These are phyloP conservation scores for Zosterops hypoxanthus DNA, from an alignment of 2,113 vertebrate genomes.

Conservation along the genomic window DNA sequence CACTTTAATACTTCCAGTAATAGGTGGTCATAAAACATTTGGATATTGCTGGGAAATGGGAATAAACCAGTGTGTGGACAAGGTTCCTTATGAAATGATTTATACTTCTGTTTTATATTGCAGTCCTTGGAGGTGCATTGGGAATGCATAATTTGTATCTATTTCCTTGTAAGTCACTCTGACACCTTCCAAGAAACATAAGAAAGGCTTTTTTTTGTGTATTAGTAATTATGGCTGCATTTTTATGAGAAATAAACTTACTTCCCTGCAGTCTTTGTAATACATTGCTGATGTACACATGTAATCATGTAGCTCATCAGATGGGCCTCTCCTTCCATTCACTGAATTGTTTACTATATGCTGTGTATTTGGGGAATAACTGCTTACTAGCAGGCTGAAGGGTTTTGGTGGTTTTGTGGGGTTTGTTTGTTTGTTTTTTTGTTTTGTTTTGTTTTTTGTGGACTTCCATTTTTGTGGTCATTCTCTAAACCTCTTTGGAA, in stretches of 20 bases:
- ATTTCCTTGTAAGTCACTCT: neutral
- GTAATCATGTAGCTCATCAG: neutral
- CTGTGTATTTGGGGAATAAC: neutral
- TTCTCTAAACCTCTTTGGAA: neutral
- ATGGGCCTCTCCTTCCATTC: neutral
- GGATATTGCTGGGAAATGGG: conserved; percentile 4
- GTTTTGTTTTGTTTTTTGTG: too few relatives aligned
- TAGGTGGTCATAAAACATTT: neutral
- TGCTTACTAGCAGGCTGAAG: neutral
- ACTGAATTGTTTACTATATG: neutral
- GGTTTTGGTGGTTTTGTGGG: too few relatives aligned
- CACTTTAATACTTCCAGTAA: neutral
- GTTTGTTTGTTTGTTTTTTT: too few relatives aligned
- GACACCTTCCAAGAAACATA: neutral
- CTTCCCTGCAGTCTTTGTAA: neutral
- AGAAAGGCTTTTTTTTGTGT: neutral
- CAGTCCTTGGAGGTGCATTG: neutral
- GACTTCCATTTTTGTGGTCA: neutral
- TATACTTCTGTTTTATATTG: neutral
- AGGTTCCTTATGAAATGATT: neutral
- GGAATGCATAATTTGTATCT: neutral
- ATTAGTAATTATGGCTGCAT: neutral
- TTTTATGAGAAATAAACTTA: neutral
- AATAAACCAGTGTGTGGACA: neutral
- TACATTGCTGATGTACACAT: neutral